Evolutionary conservation across 2,797 vertebrate genomes (phyloP), one percentile per base, ranked within the genome.

Genomic region (Poeciliopsis presidionis): DNA sequence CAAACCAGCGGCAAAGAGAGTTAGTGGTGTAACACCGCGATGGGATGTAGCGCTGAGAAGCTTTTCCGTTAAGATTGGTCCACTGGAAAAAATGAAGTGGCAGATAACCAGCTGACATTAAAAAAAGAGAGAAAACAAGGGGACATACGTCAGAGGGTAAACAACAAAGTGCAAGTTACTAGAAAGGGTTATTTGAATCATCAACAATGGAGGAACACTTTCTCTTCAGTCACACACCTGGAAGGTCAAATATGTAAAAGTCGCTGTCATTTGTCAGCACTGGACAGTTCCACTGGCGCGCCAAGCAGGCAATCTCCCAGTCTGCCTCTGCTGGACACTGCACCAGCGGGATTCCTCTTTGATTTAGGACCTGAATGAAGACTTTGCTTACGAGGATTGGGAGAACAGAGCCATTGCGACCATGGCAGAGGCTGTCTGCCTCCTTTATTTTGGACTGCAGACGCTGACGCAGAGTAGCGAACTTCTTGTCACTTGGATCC

Each of bases 301-400:
- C 98, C 80, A 99, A 93, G 33, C 96, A 96, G 22, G 97, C 97
- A 25, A 99, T 96, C 81, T 99, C 98, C 79, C 95, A 93, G 88
- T 99, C 98, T 22, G 98, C 98, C 93, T 99, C 98, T 5, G 95
- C 94, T 71, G 97, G 91, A 87, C 97, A 97, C 92, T 99, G 98
- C 69, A 97, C 95, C 78, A 98, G 93, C 7, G 96, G 94, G 4
- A 99, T 92, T 8, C 87, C 91, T 39, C 95, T 93, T 77, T 95
- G 94, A 33, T 49, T 73, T 87, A 99, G 95, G 77, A 96, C 92
- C 90, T 99, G 97, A 76, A 96, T 94, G 91, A 99, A 99, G 55
- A 96, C 96, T 0, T 96, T 91, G 33, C 96, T 92, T 3, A 90
- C 88, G 46, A 99, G 95, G 76, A 98, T 91, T 18, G 98, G 98